A percentile compares a stretch with the other conserved stretches of the same genome.
These are phyloP conservation scores for Limnephilus auricula DNA, from an alignment of 2,888 invertebrate genomes.

Conservation along the genomic window DNA sequence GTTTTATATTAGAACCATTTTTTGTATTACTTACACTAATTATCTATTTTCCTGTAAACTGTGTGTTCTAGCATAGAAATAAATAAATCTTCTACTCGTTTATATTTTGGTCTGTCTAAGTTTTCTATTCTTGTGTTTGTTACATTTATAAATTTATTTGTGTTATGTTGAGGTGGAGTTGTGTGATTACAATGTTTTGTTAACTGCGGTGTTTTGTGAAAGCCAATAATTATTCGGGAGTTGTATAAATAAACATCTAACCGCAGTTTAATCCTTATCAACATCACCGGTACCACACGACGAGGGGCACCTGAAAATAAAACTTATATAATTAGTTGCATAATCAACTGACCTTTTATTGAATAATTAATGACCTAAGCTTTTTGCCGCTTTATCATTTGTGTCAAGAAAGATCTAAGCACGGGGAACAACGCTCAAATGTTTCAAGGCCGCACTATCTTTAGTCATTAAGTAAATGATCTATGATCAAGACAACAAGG, in stretches of 20 bases:
- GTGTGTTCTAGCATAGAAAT: too few species aligned
- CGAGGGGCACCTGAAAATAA: background rate
- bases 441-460: conserved; percentile 10
- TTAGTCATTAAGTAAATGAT: conserved; percentile 13
- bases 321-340: conserved; percentile 8
- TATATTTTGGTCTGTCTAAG: too few species aligned
- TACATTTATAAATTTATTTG: background rate
- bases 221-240: background rate
- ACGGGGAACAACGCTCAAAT: background rate
- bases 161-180: background rate
- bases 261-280: background rate
- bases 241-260: background rate
- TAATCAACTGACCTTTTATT: conserved; percentile 23
- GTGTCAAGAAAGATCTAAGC: conserved; percentile 31
- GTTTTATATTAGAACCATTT: too few species aligned
- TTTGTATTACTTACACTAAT: too few species aligned
- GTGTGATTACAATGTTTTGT: background rate
- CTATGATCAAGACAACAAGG: conserved; percentile 10
- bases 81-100: too few species aligned
- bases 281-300: background rate
- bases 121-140: background rate
- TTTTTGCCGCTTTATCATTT: conserved; percentile 13
- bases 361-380: conserved; percentile 17
- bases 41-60: too few species aligned
- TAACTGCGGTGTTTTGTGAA: background rate